phyloP scores from a whole-genome alignment of 2,113 vertebrate species.

The Hassar affinis region DNA sequence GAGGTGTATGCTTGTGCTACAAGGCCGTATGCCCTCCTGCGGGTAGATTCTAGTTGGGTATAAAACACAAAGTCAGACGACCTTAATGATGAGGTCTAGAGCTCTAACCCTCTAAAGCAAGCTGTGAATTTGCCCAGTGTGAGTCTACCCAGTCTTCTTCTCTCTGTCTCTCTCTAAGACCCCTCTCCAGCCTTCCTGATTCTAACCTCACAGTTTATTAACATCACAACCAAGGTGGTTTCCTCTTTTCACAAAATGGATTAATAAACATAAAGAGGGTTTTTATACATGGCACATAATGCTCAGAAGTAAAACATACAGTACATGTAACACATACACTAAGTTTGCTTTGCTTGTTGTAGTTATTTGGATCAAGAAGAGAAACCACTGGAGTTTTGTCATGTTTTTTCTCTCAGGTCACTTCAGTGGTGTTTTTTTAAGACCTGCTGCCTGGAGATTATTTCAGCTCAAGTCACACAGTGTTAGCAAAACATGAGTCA shows the following conservation, averaged over 20 bases:
- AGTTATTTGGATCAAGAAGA: not conserved
- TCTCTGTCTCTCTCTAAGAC: not conserved
- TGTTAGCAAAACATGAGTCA: slow-evolving; percentile 42
- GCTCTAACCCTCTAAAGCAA: no score
- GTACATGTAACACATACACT: not conserved
- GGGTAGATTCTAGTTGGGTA: slow-evolving; percentile 78
- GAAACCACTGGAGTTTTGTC: not conserved
- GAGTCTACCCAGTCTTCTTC: not conserved
- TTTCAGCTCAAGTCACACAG: slow-evolving; percentile 20
- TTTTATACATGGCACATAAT: not conserved
- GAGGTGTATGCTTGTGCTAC: slow-evolving; percentile 96
- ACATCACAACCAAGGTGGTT: not conserved
- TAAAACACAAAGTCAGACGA: not conserved
- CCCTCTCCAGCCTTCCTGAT: not conserved
- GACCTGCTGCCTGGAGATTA: slow-evolving; percentile 30
- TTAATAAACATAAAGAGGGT: not conserved
- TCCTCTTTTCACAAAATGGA: not conserved
- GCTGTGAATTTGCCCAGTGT: not conserved
- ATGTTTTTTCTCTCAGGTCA: not conserved
- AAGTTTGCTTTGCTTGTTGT: no score
- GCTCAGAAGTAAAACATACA: no score
- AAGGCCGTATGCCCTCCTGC: slow-evolving; percentile 85
- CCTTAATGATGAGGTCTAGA: not conserved
- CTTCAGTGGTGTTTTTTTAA: slow-evolving; percentile 58
- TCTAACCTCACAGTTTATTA: not conserved